These are phyloP conservation scores for Tachysurus vachellii DNA, from an alignment of 2,113 vertebrate genomes.

Conservation along the genomic window DNA sequence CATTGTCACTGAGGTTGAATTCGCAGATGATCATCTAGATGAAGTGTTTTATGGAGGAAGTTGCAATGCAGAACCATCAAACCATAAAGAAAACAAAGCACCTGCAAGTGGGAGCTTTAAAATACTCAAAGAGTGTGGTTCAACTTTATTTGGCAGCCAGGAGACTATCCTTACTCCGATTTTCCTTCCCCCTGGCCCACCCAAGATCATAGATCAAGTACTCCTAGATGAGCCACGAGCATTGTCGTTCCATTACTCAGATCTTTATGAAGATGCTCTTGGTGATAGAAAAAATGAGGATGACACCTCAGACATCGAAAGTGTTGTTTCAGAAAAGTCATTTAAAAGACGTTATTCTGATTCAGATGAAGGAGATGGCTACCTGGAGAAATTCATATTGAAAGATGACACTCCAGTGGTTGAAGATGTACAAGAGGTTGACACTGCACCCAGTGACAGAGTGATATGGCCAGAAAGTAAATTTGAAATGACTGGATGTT, in stretches of 20 bases:
- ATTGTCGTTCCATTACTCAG: conserved; percentile 87
- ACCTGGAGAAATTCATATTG: conserved; percentile 90
- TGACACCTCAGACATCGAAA: conserved; percentile 83
- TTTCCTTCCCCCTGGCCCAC: conserved; percentile 79
- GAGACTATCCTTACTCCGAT: conserved; percentile 82
- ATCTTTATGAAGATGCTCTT: conserved; percentile 85
- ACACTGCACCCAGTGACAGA: conserved; percentile 55
- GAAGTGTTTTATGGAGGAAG: conserved; percentile 84
- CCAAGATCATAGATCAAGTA: conserved; percentile 81
- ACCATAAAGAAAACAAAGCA: conserved; percentile 49
- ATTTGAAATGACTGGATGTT: conserved; percentile 73
- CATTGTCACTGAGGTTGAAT: conserved; percentile 79
- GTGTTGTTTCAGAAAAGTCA: conserved; percentile 76
- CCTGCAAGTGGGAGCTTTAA: conserved; percentile 64
- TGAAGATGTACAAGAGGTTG: conserved; percentile 55
- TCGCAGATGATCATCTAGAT: conserved; percentile 80
- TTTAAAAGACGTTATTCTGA: conserved; percentile 82
- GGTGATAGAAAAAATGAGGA: conserved; percentile 76
- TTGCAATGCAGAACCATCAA: conserved; percentile 46
- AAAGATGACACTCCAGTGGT: conserved; percentile 82
- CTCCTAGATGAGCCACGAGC: conserved; percentile 88
- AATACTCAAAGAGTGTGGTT: conserved; percentile 70
- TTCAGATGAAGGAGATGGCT: conserved; percentile 81
- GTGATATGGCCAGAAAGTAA: conserved; percentile 68
- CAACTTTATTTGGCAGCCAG: conserved; percentile 79